phyloP scores from a whole-genome alignment of 2,888 invertebrate species.

The Hirtodrosophila confusa region DNA sequence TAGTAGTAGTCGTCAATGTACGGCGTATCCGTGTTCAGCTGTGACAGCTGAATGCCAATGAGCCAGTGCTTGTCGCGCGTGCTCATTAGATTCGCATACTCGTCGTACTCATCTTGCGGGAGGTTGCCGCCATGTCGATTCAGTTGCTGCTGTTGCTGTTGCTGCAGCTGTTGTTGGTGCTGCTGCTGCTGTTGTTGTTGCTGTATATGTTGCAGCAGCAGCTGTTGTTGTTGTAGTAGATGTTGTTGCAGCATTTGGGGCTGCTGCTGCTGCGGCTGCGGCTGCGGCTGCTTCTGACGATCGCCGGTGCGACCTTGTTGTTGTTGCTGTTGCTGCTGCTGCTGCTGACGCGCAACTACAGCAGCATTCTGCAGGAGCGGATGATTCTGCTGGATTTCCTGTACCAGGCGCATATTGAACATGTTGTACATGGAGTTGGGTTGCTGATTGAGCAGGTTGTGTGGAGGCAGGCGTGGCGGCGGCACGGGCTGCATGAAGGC shows the following conservation, averaged over 20 bases:
- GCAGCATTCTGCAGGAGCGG: slow-evolving; percentile 81
- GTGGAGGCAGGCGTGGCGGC: slow-evolving; percentile 82
- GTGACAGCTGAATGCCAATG: slow-evolving; percentile 96
- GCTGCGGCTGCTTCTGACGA: slow-evolving; percentile 46
- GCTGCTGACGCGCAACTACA: slow-evolving; percentile 63
- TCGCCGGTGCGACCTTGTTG: slow-evolving; percentile 67
- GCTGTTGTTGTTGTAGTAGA: slow-evolving; percentile 61
- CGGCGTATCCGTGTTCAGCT: slow-evolving; percentile 96
- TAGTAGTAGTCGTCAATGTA: slow-evolving; percentile 99
- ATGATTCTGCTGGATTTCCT: slow-evolving; percentile 84
- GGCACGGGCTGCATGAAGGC: slow-evolving; percentile 74
- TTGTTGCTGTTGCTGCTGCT: slow-evolving; percentile 51
- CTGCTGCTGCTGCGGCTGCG: slow-evolving; percentile 38
- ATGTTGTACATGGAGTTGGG: slow-evolving; percentile 80
- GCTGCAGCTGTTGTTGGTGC: slow-evolving; percentile 29
- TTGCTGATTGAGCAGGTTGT: slow-evolving; percentile 69
- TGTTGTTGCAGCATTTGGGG: slow-evolving; percentile 33
- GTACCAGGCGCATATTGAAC: slow-evolving; percentile 84
- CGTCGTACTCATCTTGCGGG: slow-evolving; percentile 87
- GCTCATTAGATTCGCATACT: slow-evolving; percentile 97
- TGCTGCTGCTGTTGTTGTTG: slow-evolving; percentile 45
- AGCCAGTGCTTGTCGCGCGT: slow-evolving; percentile 98
- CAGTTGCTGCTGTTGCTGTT: slow-evolving; percentile 64
- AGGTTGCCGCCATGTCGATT: slow-evolving; percentile 80
- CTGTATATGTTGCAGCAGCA: slow-evolving; percentile 4